Evolutionary conservation across 2,113 vertebrate genomes (phyloP).

Genomic region (Atrichornis clamosus): DNA sequence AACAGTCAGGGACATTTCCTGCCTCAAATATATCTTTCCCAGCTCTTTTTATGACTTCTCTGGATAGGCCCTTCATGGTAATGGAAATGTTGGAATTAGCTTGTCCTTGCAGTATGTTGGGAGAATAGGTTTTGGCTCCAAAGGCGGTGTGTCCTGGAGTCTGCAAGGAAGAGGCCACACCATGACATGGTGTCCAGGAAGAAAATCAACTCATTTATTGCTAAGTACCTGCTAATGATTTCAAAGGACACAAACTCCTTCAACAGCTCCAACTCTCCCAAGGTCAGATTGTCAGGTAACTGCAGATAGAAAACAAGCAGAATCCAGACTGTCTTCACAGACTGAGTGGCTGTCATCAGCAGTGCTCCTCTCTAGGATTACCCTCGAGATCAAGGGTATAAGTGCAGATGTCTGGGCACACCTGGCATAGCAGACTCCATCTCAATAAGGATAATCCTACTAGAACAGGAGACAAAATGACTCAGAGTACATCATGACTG

Average conservation of each 20-base stretch:
- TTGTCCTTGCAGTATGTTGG: neutral
- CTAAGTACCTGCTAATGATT: neutral
- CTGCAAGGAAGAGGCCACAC: neutral
- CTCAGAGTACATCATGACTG: neutral
- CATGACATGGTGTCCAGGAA: neutral
- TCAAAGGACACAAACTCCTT: neutral
- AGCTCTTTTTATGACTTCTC: fast-evolving
- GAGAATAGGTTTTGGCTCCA: neutral
- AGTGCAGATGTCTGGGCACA: neutral
- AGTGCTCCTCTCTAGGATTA: neutral
- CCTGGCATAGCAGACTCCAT: neutral
- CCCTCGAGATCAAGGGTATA: neutral
- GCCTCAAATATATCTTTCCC: neutral
- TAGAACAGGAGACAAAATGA: neutral
- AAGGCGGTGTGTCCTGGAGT: neutral
- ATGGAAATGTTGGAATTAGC: neutral
- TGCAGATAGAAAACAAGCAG: neutral
- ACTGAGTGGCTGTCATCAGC: neutral
- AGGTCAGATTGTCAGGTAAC: neutral
- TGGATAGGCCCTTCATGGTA: neutral
- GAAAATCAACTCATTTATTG: neutral
- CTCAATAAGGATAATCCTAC: neutral
- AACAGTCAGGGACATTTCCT: neutral
- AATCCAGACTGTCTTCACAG: neutral
- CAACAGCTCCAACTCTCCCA: neutral